These are phyloP conservation scores for Leptothorax acervorum DNA, from an alignment of 2,888 invertebrate species.

Conservation along the genomic window DNA sequence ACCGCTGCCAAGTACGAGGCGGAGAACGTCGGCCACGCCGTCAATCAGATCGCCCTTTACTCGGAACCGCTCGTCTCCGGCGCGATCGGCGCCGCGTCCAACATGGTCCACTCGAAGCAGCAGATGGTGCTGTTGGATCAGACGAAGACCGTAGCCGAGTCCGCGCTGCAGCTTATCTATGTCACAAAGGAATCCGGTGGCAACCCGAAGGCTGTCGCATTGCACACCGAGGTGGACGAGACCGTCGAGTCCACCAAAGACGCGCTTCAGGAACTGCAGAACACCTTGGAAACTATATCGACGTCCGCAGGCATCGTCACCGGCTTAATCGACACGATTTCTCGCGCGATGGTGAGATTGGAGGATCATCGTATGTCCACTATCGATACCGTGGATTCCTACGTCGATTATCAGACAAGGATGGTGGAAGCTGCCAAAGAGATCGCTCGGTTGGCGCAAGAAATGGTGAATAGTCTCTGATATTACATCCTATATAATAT, in stretches of 20 bases:
- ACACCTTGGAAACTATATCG: conserved; percentile 92
- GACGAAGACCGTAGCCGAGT: conserved; percentile 97
- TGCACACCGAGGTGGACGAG: conserved; percentile 95
- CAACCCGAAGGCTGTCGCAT: conserved; percentile 94
- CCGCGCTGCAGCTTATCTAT: conserved; percentile 94
- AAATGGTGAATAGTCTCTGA: conserved; percentile 89
- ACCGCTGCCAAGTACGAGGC: conserved; percentile 96
- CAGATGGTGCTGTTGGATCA: conserved; percentile 96
- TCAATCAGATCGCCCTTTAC: conserved; percentile 91
- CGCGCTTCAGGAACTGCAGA: conserved; percentile 93
- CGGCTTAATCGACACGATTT: conserved; percentile 95
- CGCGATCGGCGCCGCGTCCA: conserved; percentile 95
- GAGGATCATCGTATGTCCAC: conserved; percentile 92
- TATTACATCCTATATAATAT: background rate
- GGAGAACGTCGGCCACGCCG: conserved; percentile 96
- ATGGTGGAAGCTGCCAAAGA: conserved; percentile 98
- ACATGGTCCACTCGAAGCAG: conserved; percentile 94
- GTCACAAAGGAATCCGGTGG: conserved; percentile 96
- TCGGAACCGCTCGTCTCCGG: conserved; percentile 95
- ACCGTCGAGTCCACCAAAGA: conserved; percentile 92
- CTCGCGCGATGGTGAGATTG: conserved; percentile 94
- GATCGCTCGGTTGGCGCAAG: conserved; percentile 96
- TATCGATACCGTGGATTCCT: conserved; percentile 91
- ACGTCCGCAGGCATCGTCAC: conserved; percentile 96
- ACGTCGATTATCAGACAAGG: conserved; percentile 98